Conservation (phyloP, 2,797 vertebrate species). For the Syndactyla subalaris region DNA sequence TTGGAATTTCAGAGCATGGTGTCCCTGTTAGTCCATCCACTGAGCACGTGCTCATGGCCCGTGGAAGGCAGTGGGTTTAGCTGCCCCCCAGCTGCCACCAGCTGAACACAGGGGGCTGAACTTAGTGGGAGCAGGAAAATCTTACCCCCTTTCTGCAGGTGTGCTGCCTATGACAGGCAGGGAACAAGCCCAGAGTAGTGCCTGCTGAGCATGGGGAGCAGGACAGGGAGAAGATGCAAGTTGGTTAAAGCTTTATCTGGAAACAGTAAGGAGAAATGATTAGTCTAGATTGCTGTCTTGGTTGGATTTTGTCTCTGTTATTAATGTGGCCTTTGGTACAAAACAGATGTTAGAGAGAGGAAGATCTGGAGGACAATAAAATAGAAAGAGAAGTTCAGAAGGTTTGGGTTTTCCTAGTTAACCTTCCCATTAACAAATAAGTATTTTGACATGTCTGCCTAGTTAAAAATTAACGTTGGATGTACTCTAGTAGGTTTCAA, state of each 20-base stretch:
- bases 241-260: neutral
- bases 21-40: rapidly evolving
- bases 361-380: neutral
- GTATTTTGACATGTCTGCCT: neutral
- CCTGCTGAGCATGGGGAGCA: neutral
- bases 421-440: slow-evolving; percentile 5
- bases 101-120: rapidly evolving
- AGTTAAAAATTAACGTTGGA: slow-evolving; percentile 1
- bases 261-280: neutral
- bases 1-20: neutral
- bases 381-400: neutral
- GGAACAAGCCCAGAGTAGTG: neutral
- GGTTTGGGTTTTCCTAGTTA: slow-evolving; percentile 18
- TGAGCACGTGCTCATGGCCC: rapidly evolving
- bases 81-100: neutral
- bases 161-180: neutral
- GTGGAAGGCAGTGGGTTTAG: neutral
- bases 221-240: neutral
- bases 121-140: neutral
- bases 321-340: neutral
- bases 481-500: neutral
- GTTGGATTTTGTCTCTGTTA: neutral
- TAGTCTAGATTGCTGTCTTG: neutral
- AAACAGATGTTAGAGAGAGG: neutral
- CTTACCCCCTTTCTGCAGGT: rapidly evolving